Conservation (phyloP, 2,113 vertebrate genomes). For the Halichoerus grypus region DNA sequence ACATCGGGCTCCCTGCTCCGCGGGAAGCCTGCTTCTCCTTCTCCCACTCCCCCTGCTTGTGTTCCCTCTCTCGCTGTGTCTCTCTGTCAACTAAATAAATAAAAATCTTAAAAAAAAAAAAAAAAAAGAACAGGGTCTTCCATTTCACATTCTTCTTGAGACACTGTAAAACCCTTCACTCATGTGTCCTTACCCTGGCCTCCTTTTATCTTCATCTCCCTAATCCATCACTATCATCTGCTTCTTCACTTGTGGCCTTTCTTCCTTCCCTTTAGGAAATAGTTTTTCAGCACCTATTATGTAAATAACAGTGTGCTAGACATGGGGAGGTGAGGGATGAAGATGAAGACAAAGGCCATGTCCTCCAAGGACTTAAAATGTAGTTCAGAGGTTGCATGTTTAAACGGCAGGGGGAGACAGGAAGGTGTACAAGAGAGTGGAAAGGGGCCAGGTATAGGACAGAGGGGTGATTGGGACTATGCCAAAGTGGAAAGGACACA, state of each 20-base stretch:
- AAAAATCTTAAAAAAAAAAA: too few relatives aligned
- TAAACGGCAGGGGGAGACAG: neutral
- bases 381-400: neutral
- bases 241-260: constrained; percentile 12
- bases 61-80: too few relatives aligned
- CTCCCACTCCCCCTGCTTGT: too few relatives aligned
- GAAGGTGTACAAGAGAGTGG: neutral
- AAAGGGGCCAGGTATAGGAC: neutral
- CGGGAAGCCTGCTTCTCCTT: too few relatives aligned
- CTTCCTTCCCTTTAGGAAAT: neutral
- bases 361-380: neutral
- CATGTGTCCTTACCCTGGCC: neutral
- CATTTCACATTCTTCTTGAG: neutral
- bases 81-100: too few relatives aligned
- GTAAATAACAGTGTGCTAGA: neutral
- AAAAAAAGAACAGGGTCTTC: neutral
- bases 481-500: neutral
- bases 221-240: neutral
- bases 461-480: neutral
- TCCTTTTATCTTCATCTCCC: neutral
- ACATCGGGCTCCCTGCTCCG: too few relatives aligned
- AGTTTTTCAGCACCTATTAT: neutral
- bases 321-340: neutral
- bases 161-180: neutral
- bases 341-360: neutral